phyloP scores from a whole-genome alignment of 2,797 vertebrate species.

The Cryptoprocta ferox region DNA sequence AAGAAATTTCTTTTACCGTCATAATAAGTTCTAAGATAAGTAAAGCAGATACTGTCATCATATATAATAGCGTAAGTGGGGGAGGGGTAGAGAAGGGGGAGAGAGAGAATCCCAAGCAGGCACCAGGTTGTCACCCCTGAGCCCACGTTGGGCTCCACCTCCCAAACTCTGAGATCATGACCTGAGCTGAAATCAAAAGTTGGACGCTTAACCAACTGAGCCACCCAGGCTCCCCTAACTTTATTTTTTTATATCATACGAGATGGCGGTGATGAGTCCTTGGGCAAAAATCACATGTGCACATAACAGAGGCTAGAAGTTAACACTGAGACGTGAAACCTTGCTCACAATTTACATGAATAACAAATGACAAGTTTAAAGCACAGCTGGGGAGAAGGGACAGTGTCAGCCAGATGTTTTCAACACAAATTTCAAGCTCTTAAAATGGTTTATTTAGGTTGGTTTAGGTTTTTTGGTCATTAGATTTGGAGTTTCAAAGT shows the following conservation, averaged over 20 bases:
- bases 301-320: background rate
- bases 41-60: background rate
- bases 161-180: too few relatives aligned
- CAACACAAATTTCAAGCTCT: background rate
- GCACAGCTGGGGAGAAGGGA: background rate
- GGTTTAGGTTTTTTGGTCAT: background rate
- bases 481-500: background rate
- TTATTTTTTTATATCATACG: conserved; percentile 6
- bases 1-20: background rate
- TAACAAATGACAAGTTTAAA: background rate
- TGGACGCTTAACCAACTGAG: too few relatives aligned
- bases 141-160: too few relatives aligned
- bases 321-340: background rate
- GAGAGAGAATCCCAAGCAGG: too few relatives aligned
- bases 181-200: too few relatives aligned
- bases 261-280: background rate
- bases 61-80: background rate
- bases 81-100: too few relatives aligned
- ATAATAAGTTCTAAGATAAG: background rate
- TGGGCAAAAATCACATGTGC: background rate
- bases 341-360: background rate
- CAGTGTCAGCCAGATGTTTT: background rate
- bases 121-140: too few relatives aligned
- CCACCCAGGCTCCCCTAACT: background rate
- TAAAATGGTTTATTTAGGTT: background rate